These are phyloP conservation scores for Acipenser ruthenus DNA, from an alignment of 2,797 vertebrate species.

Conservation along the genomic window DNA sequence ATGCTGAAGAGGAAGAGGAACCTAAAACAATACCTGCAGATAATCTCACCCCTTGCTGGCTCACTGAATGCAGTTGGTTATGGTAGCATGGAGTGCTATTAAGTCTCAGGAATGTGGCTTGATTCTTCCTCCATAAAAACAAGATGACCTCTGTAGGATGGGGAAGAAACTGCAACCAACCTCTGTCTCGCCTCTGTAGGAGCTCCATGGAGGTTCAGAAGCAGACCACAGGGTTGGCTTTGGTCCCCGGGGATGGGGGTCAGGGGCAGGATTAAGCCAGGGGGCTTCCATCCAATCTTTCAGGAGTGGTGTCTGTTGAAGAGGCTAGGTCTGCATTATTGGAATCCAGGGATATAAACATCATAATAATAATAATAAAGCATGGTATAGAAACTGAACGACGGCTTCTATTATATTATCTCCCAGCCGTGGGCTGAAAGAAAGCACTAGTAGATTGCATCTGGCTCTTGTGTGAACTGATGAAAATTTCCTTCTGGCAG, in stretches of 20 bases:
- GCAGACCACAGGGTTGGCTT: neutral
- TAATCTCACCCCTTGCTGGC: constrained; percentile 49
- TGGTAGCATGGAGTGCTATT: constrained; percentile 40
- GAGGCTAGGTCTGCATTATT: constrained; percentile 36
- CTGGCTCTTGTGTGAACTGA: constrained; percentile 41
- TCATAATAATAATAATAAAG: constrained; percentile 36
- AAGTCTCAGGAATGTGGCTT: constrained; percentile 44
- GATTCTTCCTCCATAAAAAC: constrained; percentile 37
- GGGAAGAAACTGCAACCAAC: neutral
- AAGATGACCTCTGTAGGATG: constrained; percentile 1
- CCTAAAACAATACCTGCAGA: constrained; percentile 49
- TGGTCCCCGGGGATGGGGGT: neutral
- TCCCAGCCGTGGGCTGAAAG: constrained; percentile 31
- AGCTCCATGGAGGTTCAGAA: too few relatives aligned
- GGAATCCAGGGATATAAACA: constrained; percentile 43
- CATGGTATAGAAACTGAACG: neutral
- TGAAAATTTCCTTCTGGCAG: constrained; percentile 44
- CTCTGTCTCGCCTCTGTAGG: too few relatives aligned
- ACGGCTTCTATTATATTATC: constrained; percentile 30
- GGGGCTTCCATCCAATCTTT: neutral
- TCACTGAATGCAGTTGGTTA: constrained; percentile 47
- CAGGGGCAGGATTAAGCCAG: neutral
- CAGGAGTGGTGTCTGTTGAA: constrained; percentile 14
- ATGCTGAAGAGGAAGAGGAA: neutral
- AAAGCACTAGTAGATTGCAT: constrained; percentile 36